phyloP scores from a whole-genome alignment of 1,140 invertebrate species.

The Maniola jurtina region DNA sequence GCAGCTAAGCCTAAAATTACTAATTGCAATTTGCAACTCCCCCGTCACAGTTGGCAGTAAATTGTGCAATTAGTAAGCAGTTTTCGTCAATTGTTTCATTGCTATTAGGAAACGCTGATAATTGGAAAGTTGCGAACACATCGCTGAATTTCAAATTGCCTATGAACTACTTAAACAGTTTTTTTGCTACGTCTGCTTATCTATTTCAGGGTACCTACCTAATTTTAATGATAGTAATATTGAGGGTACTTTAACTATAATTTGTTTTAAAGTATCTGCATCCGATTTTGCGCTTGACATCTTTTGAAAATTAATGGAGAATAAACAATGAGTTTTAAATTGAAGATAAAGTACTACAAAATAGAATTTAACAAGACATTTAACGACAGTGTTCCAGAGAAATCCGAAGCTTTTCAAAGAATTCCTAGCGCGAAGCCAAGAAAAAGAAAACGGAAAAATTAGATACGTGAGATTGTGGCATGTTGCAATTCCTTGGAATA shows the following conservation, averaged over 20 bases:
- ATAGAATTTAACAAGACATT: background rate
- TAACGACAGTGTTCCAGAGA: background rate
- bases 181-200: background rate
- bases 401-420: conserved; percentile 4
- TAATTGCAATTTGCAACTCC: background rate
- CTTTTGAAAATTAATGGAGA: too few relatives aligned
- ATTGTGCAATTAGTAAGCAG: background rate
- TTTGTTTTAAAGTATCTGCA: too few relatives aligned
- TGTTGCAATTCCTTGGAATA: conserved; percentile 28
- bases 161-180: background rate
- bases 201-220: too few relatives aligned
- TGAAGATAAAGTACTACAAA: too few relatives aligned
- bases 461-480: conserved; percentile 12
- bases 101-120: conserved; percentile 1
- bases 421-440: conserved; percentile 5
- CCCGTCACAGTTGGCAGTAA: background rate
- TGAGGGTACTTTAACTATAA: too few relatives aligned
- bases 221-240: too few relatives aligned
- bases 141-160: background rate
- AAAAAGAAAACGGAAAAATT: conserved; percentile 17
- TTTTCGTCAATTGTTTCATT: conserved; percentile 3
- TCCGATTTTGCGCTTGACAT: too few relatives aligned
- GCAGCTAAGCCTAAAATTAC: background rate
- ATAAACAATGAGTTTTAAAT: too few relatives aligned
- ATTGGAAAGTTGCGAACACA: background rate